A percentile compares a stretch with the other conserved stretches of the same genome.
Evolutionary conservation across 2,797 vertebrate species (phyloP).

Genomic region (Remorina albescens): DNA sequence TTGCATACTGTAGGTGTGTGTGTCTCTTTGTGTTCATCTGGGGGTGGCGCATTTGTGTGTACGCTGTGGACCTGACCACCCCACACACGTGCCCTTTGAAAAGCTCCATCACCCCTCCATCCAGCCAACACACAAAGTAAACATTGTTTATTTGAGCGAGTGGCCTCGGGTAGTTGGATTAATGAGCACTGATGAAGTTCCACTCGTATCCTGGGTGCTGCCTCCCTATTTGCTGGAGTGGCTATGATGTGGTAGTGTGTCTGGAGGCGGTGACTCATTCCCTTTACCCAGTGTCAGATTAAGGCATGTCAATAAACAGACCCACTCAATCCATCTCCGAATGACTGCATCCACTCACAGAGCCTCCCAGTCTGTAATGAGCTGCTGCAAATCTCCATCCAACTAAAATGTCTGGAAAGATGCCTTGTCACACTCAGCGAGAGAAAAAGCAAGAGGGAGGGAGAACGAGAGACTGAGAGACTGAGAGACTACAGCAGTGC

Average conservation of each 20-base stretch:
- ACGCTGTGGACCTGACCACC: conserved; percentile 58
- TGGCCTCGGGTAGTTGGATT: conserved; percentile 79
- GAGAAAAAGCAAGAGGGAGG: conserved; percentile 52
- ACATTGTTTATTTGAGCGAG: conserved; percentile 83
- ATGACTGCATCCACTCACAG: conserved; percentile 78
- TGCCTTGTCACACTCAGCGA: conserved; percentile 78
- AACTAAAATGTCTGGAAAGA: conserved; percentile 84
- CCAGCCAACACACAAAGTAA: conserved; percentile 76
- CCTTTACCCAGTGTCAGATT: conserved; percentile 86
- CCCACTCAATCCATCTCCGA: conserved; percentile 86
- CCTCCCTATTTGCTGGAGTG: conserved; percentile 77
- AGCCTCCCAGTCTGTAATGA: conserved; percentile 85
- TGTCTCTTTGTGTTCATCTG: conserved; percentile 21
- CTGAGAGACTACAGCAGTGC: conserved; percentile 55
- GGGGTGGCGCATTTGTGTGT: conserved; percentile 27
- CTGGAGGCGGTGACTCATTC: conserved; percentile 83
- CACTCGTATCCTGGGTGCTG: conserved; percentile 74
- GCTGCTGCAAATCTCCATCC: conserved; percentile 84
- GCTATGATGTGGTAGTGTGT: conserved; percentile 73
- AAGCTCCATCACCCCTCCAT: conserved; percentile 68
- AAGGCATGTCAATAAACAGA: conserved; percentile 88
- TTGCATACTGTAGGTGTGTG: conserved; percentile 37
- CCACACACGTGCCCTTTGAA: conserved; percentile 77
- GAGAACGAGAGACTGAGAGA: conserved; percentile 48
- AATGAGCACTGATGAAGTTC: conserved; percentile 87